Conservation (phyloP, 2,797 vertebrate species). For the Psittacula derbiana region DNA sequence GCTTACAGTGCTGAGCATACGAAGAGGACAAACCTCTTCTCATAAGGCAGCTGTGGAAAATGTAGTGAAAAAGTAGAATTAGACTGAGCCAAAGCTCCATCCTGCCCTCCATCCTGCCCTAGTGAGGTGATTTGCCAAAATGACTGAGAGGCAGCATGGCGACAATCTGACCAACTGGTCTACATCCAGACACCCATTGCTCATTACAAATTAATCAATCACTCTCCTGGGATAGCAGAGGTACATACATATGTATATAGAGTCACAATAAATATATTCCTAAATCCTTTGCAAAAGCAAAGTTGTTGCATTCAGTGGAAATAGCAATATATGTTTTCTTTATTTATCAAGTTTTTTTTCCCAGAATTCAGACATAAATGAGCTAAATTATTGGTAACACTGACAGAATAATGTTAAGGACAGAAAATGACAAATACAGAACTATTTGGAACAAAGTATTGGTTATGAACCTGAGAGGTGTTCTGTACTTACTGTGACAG, state of each 20-base stretch:
- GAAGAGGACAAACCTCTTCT: background rate
- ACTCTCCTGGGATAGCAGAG: background rate
- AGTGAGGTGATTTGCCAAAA: background rate
- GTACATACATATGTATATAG: background rate
- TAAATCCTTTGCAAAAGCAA: background rate
- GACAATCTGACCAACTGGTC: background rate
- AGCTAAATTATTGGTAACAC: background rate
- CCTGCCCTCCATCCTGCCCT: background rate
- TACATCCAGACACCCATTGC: background rate
- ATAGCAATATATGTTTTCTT: background rate
- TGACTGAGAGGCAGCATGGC: background rate
- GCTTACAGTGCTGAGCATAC: background rate
- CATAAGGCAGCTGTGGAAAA: background rate
- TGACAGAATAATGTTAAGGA: background rate
- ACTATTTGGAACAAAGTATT: background rate
- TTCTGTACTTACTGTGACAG: background rate
- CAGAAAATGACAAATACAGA: background rate
- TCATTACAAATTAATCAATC: background rate
- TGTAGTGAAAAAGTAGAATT: background rate
- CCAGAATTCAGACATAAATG: background rate
- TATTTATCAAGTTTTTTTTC: background rate
- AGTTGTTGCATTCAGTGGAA: background rate
- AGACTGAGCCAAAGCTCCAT: background rate
- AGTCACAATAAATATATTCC: background rate
- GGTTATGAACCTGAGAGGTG: background rate